Conservation (phyloP, 2,888 invertebrate genomes). For the Eurois occulta region DNA sequence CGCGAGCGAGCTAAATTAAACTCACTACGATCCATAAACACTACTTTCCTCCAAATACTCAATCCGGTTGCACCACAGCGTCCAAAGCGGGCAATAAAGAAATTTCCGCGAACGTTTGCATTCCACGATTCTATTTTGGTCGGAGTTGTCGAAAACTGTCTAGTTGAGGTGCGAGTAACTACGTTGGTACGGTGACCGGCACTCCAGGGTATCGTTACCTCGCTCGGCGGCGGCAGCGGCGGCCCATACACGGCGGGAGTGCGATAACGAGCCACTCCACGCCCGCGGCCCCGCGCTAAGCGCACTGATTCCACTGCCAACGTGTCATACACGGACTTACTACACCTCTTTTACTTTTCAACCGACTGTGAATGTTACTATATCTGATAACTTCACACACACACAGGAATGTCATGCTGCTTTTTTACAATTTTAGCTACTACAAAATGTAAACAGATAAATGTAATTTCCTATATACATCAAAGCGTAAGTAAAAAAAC, state of each 20-base stretch:
- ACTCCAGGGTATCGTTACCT: slow-evolving; percentile 69
- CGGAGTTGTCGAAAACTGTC: slow-evolving; percentile 59
- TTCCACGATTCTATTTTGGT: slow-evolving; percentile 54
- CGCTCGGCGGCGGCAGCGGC: slow-evolving; percentile 48
- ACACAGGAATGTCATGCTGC: neutral
- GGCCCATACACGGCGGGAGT: slow-evolving; percentile 63
- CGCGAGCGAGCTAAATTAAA: neutral
- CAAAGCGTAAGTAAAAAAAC: slow-evolving; percentile 9
- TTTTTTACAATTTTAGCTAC: neutral
- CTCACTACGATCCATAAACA: slow-evolving; percentile 6
- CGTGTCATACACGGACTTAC: slow-evolving; percentile 48
- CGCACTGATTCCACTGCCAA: slow-evolving; percentile 67
- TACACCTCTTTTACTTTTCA: slow-evolving; percentile 56
- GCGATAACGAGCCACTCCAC: slow-evolving; percentile 79
- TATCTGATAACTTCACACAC: slow-evolving; percentile 46
- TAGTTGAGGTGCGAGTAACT: slow-evolving; percentile 61
- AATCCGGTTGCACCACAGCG: slow-evolving; percentile 21
- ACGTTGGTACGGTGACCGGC: slow-evolving; percentile 60
- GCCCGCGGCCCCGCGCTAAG: slow-evolving; percentile 65
- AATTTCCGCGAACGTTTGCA: slow-evolving; percentile 51
- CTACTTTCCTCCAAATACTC: slow-evolving; percentile 34
- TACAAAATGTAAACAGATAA: slow-evolving; percentile 17
- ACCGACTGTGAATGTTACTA: slow-evolving; percentile 48
- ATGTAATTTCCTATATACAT: slow-evolving; percentile 22
- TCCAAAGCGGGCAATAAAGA: slow-evolving; percentile 50